Evolutionary conservation across 92 coral and sea anemone species (phyloP), one percentile per base, ranked within the genome.

Genomic region (Siderastrea radians): DNA sequence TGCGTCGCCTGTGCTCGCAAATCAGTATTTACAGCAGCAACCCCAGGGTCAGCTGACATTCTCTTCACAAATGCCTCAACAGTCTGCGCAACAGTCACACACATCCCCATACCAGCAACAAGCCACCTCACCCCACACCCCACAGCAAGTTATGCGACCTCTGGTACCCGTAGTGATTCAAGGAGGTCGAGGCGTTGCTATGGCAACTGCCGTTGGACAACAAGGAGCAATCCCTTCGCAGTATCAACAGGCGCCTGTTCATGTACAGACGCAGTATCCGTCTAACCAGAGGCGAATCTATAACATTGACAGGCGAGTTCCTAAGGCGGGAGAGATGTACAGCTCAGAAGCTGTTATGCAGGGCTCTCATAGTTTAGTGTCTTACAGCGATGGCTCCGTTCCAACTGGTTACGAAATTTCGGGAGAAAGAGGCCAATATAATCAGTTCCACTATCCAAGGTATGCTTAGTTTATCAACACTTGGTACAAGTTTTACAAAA

Each of bases 81-180:
- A 85, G 77, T 75, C 89, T 44, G 47, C 89, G 8, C 95, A 85
- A 47, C 96, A 92, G 48, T 55, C 92, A 75, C 97, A 92, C 79
- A 84, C 91, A 19, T 7, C 98, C 11, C 88, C 92, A 47, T 94
- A 89, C 46, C 88, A 88, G 72, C 97, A 93, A 51, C 97, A 95
- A 69, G 69, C 81, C 57, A 47, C 91, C 57, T 81, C 91, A 9
- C 78, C 93, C 60, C 96, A 93, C 58, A 80, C 94, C 19, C 85
- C 94, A 76, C 87, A 95, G 13, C 96, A 93, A 80, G 94, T 93
- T 61, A 77, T 95, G 79, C 93, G 94, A 70, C 94, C 93, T 16
- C 66, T 94, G 94, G 92, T 93, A 47, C 98, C 98, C 7, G 85
- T 95, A 10, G 92, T 95, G 51, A 90, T 95, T 60, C 93, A 91